Evolutionary conservation across 1,140 invertebrate genomes (phyloP).

Genomic region (Drosophila prosaltans): DNA sequence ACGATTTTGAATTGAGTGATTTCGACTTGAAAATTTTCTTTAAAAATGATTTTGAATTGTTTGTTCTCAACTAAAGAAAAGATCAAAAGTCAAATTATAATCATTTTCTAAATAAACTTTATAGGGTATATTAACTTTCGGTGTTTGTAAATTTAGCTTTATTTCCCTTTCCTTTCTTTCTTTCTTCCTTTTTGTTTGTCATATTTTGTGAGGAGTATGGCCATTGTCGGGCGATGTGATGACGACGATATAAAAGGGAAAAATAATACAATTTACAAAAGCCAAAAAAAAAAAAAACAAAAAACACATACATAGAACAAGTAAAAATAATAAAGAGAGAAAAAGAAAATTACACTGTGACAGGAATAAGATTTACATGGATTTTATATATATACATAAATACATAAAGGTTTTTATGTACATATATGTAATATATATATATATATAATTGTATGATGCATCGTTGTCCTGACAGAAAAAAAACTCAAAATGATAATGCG

Average conservation of each 20-base stretch:
- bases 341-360: conserved; percentile 29
- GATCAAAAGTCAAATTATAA: no score
- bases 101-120: no score
- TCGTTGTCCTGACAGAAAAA: conserved; percentile 4
- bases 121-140: no score
- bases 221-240: neutral
- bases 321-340: neutral
- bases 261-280: conserved; percentile 78
- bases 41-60: no score
- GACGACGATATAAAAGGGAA: conserved; percentile 31
- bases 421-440: conserved; percentile 2
- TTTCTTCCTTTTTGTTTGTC: neutral
- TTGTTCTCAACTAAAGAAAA: no score
- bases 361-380: conserved; percentile 57
- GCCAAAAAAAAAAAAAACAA: conserved; percentile 19
- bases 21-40: no score
- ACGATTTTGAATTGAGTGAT: no score
- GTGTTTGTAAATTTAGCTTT: neutral
- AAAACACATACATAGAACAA: neutral
- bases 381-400: conserved; percentile 1
- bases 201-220: neutral
- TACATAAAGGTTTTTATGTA: conserved; percentile 10
- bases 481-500: neutral
- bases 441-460: neutral
- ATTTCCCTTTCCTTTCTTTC: neutral